phyloP scores from a whole-genome alignment of 2,888 invertebrate species.

The Phengaris arion region DNA sequence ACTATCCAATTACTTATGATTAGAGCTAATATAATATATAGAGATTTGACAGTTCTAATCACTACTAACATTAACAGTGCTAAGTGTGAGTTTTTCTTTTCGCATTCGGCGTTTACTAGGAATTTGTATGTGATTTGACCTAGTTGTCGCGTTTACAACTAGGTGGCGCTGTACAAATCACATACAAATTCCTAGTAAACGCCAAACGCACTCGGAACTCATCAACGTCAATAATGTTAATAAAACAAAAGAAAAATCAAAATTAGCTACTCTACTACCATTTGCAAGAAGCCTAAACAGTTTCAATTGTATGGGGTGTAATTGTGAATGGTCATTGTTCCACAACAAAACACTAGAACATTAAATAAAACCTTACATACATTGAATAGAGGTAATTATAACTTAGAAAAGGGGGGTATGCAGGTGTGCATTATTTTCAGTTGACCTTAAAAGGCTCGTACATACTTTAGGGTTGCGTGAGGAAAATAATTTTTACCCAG shows the following conservation, averaged over 20 bases:
- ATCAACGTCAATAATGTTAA: neutral
- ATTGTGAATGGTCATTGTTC: conserved; percentile 48
- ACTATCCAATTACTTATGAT: too few species aligned
- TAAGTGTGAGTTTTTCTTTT: too few species aligned
- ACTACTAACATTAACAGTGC: too few species aligned
- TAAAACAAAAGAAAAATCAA: neutral
- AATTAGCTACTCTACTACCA: conserved; percentile 29
- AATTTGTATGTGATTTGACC: too few species aligned
- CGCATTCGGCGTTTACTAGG: too few species aligned
- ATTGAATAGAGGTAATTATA: conserved; percentile 56
- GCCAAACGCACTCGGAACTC: too few species aligned
- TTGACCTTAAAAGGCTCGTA: conserved; percentile 11
- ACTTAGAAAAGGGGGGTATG: neutral
- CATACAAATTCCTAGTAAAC: too few species aligned
- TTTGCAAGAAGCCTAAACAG: conserved; percentile 58
- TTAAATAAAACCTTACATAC: conserved; percentile 70
- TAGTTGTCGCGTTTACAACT: too few species aligned
- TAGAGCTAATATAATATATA: too few species aligned
- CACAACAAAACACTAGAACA: conserved; percentile 39
- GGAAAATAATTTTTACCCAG: neutral
- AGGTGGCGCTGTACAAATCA: too few species aligned
- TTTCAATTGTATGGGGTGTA: conserved; percentile 68
- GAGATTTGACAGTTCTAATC: too few species aligned
- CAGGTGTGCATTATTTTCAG: neutral
- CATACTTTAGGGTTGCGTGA: conserved; percentile 10